Conservation (phyloP, 2,797 vertebrate species). For the Rhynchonycteris naso region DNA sequence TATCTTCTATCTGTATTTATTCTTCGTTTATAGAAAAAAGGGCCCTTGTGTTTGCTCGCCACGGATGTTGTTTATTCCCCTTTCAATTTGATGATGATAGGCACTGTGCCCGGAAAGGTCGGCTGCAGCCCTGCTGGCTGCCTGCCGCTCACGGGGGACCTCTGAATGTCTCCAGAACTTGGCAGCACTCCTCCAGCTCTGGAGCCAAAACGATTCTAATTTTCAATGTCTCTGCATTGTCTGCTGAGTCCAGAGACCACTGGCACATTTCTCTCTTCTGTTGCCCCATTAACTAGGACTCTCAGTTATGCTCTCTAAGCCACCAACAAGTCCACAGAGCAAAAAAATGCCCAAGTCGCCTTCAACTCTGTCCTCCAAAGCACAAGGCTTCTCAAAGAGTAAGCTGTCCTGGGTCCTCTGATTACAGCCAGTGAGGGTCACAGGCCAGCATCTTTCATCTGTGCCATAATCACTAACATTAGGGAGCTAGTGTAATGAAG, state of each 20-base stretch:
- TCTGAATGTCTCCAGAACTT: constrained; percentile 3
- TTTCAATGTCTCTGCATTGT: neutral
- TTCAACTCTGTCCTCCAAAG: neutral
- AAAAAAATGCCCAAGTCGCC: neutral
- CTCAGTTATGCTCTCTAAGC: neutral
- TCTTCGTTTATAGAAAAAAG: neutral
- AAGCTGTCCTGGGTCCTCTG: neutral
- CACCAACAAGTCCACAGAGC: neutral
- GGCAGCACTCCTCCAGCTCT: neutral
- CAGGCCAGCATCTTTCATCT: neutral
- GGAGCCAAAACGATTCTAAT: constrained; percentile 47
- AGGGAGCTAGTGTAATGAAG: neutral
- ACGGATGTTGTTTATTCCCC: neutral
- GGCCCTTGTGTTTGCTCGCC: neutral
- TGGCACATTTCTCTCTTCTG: neutral
- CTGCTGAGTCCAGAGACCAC: constrained; percentile 14
- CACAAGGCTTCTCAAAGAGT: neutral
- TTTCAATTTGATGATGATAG: neutral
- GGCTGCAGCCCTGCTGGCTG: neutral
- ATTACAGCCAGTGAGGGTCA: neutral
- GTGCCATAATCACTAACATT: neutral
- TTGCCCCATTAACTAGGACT: neutral
- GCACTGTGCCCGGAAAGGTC: neutral
- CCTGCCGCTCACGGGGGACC: neutral
- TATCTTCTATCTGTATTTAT: neutral